Conservation (phyloP, 2,888 invertebrate species). For the Yponomeuta plumbellus region DNA sequence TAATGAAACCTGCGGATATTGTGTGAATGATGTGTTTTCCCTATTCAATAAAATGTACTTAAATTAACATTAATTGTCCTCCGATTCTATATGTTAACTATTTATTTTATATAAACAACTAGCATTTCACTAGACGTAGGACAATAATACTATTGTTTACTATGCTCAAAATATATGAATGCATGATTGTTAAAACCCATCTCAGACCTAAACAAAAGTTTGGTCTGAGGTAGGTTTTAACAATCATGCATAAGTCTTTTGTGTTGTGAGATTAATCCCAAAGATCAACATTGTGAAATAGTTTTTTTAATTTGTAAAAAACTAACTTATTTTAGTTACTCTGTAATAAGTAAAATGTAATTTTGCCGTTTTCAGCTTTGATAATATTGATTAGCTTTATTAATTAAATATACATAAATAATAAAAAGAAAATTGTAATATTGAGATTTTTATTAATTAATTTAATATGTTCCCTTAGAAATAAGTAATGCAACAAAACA, state of each 20-base stretch:
- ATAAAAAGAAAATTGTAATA: background rate
- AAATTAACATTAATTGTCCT: background rate
- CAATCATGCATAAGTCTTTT: too few relatives aligned
- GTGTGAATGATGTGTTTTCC: too few relatives aligned
- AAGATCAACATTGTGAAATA: background rate
- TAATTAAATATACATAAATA: background rate
- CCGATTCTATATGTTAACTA: background rate
- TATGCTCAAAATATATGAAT: background rate
- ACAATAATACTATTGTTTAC: slow-evolving; percentile 6
- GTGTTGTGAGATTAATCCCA: background rate
- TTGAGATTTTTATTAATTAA: slow-evolving; percentile 5
- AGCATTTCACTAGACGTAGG: slow-evolving; percentile 23
- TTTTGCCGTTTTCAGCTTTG: background rate
- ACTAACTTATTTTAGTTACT: background rate
- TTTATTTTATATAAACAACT: background rate
- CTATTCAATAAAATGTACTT: too few relatives aligned
- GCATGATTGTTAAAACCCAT: too few relatives aligned
- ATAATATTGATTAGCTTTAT: background rate
- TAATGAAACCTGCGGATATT: background rate
- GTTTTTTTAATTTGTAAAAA: background rate
- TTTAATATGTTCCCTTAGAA: slow-evolving; percentile 2
- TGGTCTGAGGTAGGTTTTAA: too few relatives aligned
- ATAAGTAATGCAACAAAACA: background rate
- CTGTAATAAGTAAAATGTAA: background rate
- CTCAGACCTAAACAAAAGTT: too few relatives aligned